Evolutionary conservation across 2,797 vertebrate species (phyloP), one percentile per base, ranked within the genome.

Genomic region (Enteromius paludinosus): DNA sequence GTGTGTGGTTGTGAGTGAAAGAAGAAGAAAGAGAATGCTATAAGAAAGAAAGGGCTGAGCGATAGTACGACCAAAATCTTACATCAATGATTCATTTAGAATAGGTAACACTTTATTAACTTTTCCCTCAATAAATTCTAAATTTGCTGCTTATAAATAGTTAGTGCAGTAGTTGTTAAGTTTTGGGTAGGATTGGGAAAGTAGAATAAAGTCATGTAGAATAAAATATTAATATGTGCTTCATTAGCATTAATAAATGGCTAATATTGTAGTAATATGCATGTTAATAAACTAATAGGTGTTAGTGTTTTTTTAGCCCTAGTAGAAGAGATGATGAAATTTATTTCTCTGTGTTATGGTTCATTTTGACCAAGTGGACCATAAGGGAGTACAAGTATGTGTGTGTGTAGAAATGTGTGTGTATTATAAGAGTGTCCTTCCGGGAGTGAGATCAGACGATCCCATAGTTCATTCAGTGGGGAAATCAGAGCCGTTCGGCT

Each of bases 1-100:
- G 61, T 78, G 52, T 77, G 38, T 41, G n/a, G 38, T 33, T 35
- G 20, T 69, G 65, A 54, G 79, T 56, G 56, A 72, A 49, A 64
- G 20, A 71, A 20, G 43, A 54, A 47, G 23, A 47, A 18, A 41
- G n/a, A 71, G 38, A 64, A 56, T 2, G 17, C n/a, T n/a, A n/a
- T n/a, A 56, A 56, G 59, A 30, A 56, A 14, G 11, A 17, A 62
- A 62, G 59, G 12, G 11, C 30, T 23, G 70, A 6, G 15, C 18
- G 7, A 62, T 3, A 62, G 5, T 33, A 28, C 10, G 33, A 30
- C 2, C 68, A 59, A 49, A 69, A 10, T 28, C 18, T 18, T 4
- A 23, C 33, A 9, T 33, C 3, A 41, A 0, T 15, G 6, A 38
- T n/a, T 45, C 3, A 17, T 78, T 17, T 25, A 41, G 2, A 41